These are phyloP conservation scores for Cottus gobio DNA, from an alignment of 2,113 vertebrate genomes.

Conservation along the genomic window DNA sequence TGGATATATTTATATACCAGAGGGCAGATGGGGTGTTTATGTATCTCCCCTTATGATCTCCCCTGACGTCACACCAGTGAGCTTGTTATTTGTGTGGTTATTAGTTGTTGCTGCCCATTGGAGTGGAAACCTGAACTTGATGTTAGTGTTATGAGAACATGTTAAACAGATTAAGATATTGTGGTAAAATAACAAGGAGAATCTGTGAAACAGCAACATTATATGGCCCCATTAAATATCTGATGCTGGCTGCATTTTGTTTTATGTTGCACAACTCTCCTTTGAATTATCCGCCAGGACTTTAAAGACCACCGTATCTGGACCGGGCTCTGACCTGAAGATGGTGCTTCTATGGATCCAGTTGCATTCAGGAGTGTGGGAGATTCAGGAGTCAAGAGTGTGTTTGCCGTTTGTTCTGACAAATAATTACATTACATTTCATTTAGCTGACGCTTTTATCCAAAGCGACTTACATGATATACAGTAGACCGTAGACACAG, in stretches of 20 bases:
- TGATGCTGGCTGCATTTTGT: background rate
- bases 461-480: no score
- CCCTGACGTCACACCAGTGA: background rate
- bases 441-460: no score
- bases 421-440: no score
- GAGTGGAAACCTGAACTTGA: background rate
- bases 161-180: background rate
- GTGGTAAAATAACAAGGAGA: background rate
- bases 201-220: background rate
- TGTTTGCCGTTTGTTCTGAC: slow-evolving; percentile 42
- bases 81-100: background rate
- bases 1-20: background rate
- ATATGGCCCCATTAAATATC: background rate
- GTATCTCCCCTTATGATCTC: background rate
- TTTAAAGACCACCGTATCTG: background rate
- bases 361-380: slow-evolving; percentile 9
- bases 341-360: background rate
- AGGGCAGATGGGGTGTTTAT: background rate
- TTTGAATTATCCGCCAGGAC: slow-evolving; percentile 4
- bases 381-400: slow-evolving; percentile 1
- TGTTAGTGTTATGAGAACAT: background rate
- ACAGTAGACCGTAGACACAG: no score
- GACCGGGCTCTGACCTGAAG: background rate
- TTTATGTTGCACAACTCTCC: slow-evolving; percentile 1
- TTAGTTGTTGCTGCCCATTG: background rate